Conservation (phyloP, 2,888 invertebrate genomes). For the Adelognathus sp. region DNA sequence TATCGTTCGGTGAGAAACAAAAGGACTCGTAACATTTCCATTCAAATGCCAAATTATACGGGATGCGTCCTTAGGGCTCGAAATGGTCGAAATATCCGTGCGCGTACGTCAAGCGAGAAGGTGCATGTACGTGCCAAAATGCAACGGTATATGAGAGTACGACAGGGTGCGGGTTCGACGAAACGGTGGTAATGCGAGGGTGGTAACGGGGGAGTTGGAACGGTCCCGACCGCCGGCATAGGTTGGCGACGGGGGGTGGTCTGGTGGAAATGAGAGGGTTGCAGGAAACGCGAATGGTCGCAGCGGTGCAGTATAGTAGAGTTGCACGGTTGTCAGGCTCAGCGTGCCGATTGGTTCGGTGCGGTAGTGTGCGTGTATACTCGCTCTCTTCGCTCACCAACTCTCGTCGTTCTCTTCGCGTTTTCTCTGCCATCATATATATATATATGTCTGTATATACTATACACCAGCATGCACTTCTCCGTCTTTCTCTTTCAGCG, state of each 20-base stretch:
- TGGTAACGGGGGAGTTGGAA: slow-evolving; percentile 32
- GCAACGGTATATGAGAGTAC: slow-evolving; percentile 42
- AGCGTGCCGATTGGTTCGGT: slow-evolving; percentile 75
- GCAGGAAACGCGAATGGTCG: slow-evolving; percentile 77
- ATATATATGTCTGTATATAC: slow-evolving; percentile 7
- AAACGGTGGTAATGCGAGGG: slow-evolving; percentile 62
- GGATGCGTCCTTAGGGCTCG: neutral
- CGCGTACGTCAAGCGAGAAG: slow-evolving; percentile 36
- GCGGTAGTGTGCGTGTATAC: slow-evolving; percentile 65
- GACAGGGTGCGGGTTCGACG: slow-evolving; percentile 56
- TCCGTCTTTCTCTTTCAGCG: slow-evolving; percentile 29
- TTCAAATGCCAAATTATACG: neutral
- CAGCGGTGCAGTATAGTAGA: slow-evolving; percentile 71
- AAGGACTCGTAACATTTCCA: neutral
- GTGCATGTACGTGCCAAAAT: slow-evolving; percentile 51
- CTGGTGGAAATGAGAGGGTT: slow-evolving; percentile 66
- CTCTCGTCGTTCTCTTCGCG: slow-evolving; percentile 20
- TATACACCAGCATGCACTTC: too few species aligned
- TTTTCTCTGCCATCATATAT: slow-evolving; percentile 52
- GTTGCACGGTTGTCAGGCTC: slow-evolving; percentile 76
- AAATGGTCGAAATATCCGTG: neutral
- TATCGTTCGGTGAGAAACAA: slow-evolving; percentile 8
- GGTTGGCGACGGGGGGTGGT: too few species aligned
- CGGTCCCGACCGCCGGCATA: slow-evolving; percentile 50
- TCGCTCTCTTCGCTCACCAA: slow-evolving; percentile 26